Conservation (phyloP, 2,888 invertebrate species). For the Cheilosia grossa region DNA sequence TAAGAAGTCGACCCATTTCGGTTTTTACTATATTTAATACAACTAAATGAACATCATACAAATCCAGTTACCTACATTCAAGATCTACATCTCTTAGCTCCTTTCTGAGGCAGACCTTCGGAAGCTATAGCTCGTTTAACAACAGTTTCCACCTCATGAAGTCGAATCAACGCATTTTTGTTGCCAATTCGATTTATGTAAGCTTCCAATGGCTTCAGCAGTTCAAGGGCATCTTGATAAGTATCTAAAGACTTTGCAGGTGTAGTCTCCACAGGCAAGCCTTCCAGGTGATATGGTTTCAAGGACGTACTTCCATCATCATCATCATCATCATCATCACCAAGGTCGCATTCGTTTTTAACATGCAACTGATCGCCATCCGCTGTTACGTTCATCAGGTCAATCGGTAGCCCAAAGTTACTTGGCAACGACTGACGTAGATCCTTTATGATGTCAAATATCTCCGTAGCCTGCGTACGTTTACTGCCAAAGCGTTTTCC, state of each 20-base stretch:
- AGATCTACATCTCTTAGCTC: neutral
- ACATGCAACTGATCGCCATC: neutral
- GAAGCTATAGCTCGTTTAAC: constrained; percentile 1
- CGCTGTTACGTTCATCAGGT: neutral
- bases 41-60: neutral
- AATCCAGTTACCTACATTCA: neutral
- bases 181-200: constrained; percentile 62
- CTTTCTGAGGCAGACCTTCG: neutral
- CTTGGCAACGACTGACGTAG: constrained; percentile 46
- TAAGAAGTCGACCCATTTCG: neutral
- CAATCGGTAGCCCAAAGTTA: constrained; percentile 37
- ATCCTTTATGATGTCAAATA: constrained; percentile 48
- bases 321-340: constrained; percentile 13
- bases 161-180: constrained; percentile 20
- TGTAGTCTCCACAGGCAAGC: neutral
- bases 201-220: constrained; percentile 80
- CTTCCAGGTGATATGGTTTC: neutral
- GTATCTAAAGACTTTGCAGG: constrained; percentile 73
- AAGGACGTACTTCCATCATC: neutral
- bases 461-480: neutral
- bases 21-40: neutral
- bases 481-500: constrained; percentile 29
- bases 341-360: constrained; percentile 17
- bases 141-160: constrained; percentile 37
- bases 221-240: constrained; percentile 80